phyloP scores from a whole-genome alignment of 2,113 vertebrate genomes.

The Orientallactaga bullata region DNA sequence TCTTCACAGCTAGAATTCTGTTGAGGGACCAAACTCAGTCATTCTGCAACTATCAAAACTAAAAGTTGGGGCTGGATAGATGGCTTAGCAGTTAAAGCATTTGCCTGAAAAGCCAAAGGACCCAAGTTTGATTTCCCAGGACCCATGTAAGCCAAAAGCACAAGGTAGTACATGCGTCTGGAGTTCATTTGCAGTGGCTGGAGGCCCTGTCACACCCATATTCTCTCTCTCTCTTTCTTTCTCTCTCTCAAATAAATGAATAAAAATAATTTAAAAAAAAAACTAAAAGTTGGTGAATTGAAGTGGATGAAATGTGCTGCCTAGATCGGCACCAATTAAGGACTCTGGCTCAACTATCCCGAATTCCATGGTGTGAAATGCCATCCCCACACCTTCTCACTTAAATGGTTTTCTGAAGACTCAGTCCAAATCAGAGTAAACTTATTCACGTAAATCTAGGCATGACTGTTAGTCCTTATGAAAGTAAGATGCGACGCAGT shows the following conservation, averaged over 20 bases:
- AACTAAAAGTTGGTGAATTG: neutral
- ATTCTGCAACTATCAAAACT: conserved; percentile 27
- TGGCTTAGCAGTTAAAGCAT: no score
- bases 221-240: no score
- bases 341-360: neutral
- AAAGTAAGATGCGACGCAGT: conserved; percentile 42
- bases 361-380: conserved; percentile 23
- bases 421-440: conserved; percentile 9
- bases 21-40: conserved; percentile 12
- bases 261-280: neutral
- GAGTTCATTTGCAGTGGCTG: no score
- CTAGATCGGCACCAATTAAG: neutral
- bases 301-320: neutral
- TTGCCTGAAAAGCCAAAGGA: no score
- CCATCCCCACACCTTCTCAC: neutral
- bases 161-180: no score
- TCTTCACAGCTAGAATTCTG: conserved; percentile 53
- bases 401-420: neutral
- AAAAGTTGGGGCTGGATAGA: neutral
- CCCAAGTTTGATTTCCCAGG: no score
- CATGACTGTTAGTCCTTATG: neutral
- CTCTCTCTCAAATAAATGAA: no score
- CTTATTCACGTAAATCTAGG: neutral
- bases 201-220: no score
- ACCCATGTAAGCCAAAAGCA: no score